Conservation (phyloP, 2,797 vertebrate genomes). For the Pelobates cultripes region DNA sequence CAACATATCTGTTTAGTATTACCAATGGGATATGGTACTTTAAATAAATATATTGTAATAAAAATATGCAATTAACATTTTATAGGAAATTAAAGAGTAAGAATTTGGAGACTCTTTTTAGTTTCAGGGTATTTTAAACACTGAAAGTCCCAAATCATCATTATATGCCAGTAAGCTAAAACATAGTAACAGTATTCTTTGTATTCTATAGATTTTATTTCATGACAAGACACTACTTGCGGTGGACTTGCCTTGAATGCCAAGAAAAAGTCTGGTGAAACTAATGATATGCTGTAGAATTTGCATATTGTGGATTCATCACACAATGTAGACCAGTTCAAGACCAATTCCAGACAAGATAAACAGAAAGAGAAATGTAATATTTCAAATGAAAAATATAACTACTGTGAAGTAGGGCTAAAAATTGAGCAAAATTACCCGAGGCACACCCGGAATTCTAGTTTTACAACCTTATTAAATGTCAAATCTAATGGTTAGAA, state of each 20-base stretch:
- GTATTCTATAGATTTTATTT: slow-evolving; percentile 36
- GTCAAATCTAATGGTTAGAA: slow-evolving; percentile 79
- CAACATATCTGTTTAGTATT: too few species aligned
- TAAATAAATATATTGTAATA: too few species aligned
- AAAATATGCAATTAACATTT: too few species aligned
- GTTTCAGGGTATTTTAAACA: background rate
- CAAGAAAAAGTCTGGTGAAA: slow-evolving; percentile 62
- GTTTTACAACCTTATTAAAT: slow-evolving; percentile 75
- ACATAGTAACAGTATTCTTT: slow-evolving; percentile 39
- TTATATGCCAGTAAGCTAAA: slow-evolving; percentile 13
- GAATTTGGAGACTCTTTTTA: too few species aligned
- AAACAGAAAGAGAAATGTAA: slow-evolving; percentile 70
- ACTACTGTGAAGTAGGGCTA: slow-evolving; percentile 68
- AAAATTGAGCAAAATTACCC: slow-evolving; percentile 57
- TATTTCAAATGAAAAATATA: slow-evolving; percentile 62
- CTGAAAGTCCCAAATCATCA: background rate
- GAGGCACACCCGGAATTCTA: slow-evolving; percentile 74
- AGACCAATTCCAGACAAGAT: slow-evolving; percentile 71
- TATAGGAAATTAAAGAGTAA: too few species aligned
- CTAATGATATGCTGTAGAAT: slow-evolving; percentile 62
- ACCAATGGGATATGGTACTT: too few species aligned
- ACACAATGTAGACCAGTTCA: slow-evolving; percentile 65
- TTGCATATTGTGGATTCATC: slow-evolving; percentile 59
- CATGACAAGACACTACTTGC: slow-evolving; percentile 40
- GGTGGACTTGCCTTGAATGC: slow-evolving; percentile 57